phyloP scores from a whole-genome alignment of 2,797 vertebrate genomes.

The Leucoraja ocellata region DNA sequence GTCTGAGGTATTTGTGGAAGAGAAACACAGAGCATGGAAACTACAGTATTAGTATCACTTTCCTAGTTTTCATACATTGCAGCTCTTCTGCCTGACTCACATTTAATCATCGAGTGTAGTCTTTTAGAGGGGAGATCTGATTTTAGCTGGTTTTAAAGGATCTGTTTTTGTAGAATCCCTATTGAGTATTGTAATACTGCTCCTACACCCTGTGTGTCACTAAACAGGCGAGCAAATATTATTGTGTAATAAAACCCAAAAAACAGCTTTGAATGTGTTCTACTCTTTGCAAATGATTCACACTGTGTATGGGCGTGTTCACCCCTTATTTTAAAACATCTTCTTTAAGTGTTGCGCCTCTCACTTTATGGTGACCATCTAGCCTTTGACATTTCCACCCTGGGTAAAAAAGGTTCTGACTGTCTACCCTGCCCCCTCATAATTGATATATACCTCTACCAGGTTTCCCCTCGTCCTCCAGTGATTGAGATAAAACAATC shows the following conservation, averaged over 20 bases:
- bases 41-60: slow-evolving; percentile 30
- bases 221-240: neutral
- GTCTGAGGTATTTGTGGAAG: slow-evolving; percentile 34
- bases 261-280: neutral
- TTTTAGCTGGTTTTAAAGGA: slow-evolving; percentile 37
- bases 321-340: too few relatives aligned
- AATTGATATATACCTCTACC: too few relatives aligned
- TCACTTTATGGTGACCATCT: too few relatives aligned
- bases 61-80: slow-evolving; percentile 30
- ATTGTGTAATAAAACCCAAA: slow-evolving; percentile 37
- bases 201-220: neutral
- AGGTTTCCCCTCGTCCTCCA: too few relatives aligned
- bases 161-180: slow-evolving; percentile 38
- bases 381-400: too few relatives aligned
- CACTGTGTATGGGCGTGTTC: too few relatives aligned
- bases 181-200: slow-evolving; percentile 33
- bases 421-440: too few relatives aligned
- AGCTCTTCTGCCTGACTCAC: slow-evolving; percentile 2
- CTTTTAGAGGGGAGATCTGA: slow-evolving; percentile 31
- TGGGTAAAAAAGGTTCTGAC: too few relatives aligned
- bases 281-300: too few relatives aligned
- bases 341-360: too few relatives aligned
- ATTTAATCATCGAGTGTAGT: slow-evolving; percentile 16
- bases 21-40: neutral
- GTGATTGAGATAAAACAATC: too few relatives aligned